A percentile compares a stretch with the other conserved stretches of the same genome.
Evolutionary conservation across 1,140 invertebrate species (phyloP).

Genomic region (Asbolus verrucosus): DNA sequence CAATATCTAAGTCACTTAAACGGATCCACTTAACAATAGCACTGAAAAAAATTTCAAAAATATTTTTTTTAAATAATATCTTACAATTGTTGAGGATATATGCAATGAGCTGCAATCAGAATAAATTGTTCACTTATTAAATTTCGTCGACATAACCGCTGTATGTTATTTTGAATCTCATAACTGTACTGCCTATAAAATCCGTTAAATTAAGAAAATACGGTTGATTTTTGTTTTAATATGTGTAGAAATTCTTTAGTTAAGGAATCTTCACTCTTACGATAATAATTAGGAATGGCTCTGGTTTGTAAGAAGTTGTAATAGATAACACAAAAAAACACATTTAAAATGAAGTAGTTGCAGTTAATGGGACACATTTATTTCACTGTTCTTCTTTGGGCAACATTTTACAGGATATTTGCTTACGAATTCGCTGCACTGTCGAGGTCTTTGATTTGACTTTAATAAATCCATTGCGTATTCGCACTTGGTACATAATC

Average conservation of each 20-base stretch:
- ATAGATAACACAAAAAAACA: too few relatives aligned
- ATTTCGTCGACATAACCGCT: conserved; percentile 60
- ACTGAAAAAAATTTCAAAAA: conserved; percentile 9
- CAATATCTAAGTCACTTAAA: conserved; percentile 48
- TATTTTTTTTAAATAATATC: too few relatives aligned
- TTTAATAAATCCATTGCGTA: conserved; percentile 2
- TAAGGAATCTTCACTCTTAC: conserved; percentile 13
- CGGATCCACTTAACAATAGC: conserved; percentile 43
- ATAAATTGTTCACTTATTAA: conserved; percentile 49
- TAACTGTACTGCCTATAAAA: conserved; percentile 48
- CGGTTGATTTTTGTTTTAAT: background rate
- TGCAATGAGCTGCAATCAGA: conserved; percentile 52
- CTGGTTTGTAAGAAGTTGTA: too few relatives aligned
- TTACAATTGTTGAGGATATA: conserved; percentile 44
- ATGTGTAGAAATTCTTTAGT: conserved; percentile 46
- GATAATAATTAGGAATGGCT: too few relatives aligned
- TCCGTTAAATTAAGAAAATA: background rate
- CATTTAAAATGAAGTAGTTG: too few relatives aligned
- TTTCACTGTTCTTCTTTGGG: background rate
- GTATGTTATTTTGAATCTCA: conserved; percentile 35
- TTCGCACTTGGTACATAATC: background rate
- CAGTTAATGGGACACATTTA: too few relatives aligned
- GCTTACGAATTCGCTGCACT: background rate
- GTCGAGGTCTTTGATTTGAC: background rate
- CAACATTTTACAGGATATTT: background rate